Evolutionary conservation across 2,113 vertebrate species (phyloP).

Genomic region (Vulpes ferrilata): DNA sequence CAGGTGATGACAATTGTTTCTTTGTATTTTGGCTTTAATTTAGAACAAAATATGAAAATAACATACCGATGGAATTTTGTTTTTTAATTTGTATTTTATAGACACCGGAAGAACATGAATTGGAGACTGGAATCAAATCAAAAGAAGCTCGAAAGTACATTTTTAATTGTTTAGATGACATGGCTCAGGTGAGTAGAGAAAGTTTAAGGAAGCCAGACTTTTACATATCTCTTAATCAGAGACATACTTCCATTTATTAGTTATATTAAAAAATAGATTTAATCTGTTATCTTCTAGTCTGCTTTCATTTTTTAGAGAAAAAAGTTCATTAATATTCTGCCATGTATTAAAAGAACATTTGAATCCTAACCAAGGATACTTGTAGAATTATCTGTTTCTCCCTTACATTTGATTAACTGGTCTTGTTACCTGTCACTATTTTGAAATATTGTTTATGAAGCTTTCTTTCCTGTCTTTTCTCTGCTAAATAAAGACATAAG

Average conservation of each 20-base stretch:
- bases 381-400: background rate
- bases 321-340: background rate
- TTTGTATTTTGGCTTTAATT: slow-evolving; percentile 67
- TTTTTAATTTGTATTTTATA: slow-evolving; percentile 77
- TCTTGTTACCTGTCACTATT: slow-evolving; percentile 41
- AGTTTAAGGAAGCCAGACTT: background rate
- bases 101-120: slow-evolving; percentile 97
- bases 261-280: background rate
- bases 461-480: slow-evolving; percentile 48
- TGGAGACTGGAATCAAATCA: slow-evolving; percentile 98
- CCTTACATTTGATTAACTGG: slow-evolving; percentile 15
- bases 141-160: slow-evolving; percentile 99
- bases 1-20: slow-evolving; percentile 1
- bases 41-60: slow-evolving; percentile 40
- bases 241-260: background rate
- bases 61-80: slow-evolving; percentile 30
- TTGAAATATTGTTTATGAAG: slow-evolving; percentile 55
- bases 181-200: slow-evolving; percentile 94
- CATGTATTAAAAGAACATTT: slow-evolving; percentile 46
- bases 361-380: slow-evolving; percentile 39
- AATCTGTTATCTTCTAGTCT: background rate
- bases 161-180: slow-evolving; percentile 99
- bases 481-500: slow-evolving; percentile 31
- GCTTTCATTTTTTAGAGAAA: slow-evolving; percentile 49
- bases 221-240: background rate